Conservation (phyloP, 2,797 vertebrate species). For the Liparis tanakae region DNA sequence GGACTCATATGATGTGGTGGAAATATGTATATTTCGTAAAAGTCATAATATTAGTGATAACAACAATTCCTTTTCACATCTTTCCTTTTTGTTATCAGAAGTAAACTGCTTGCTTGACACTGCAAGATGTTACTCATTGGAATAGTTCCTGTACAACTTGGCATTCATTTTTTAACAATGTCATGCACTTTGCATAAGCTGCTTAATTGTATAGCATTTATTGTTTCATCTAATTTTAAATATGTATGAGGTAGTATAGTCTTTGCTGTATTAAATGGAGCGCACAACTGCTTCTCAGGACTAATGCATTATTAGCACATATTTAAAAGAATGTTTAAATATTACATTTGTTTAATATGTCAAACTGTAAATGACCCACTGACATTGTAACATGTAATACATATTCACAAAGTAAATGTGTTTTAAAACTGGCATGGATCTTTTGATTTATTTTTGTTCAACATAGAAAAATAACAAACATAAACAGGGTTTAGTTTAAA, state of each 20-base stretch:
- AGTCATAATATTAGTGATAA: not conserved
- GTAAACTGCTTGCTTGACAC: not conserved
- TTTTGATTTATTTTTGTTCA: not conserved
- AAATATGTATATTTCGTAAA: slow-evolving; percentile 1
- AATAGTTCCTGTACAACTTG: not conserved
- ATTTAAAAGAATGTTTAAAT: not conserved
- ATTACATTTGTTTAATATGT: not conserved
- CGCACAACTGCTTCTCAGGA: not conserved
- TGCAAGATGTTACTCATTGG: not conserved
- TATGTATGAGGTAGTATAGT: not conserved
- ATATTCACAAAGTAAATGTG: not conserved
- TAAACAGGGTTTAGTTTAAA: not conserved
- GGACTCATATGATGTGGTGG: not conserved
- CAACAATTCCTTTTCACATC: not conserved
- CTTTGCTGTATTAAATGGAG: not conserved
- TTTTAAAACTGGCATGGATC: not conserved
- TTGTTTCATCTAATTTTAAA: not conserved
- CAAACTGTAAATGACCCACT: not conserved
- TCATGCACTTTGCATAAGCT: not conserved
- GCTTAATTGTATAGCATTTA: not conserved
- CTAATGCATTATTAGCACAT: not conserved
- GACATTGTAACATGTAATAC: not conserved
- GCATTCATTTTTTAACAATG: not conserved
- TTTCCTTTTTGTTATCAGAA: not conserved
- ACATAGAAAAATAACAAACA: not conserved